Conservation (phyloP, 2,797 vertebrate species). For the Hybognathus amarus region DNA sequence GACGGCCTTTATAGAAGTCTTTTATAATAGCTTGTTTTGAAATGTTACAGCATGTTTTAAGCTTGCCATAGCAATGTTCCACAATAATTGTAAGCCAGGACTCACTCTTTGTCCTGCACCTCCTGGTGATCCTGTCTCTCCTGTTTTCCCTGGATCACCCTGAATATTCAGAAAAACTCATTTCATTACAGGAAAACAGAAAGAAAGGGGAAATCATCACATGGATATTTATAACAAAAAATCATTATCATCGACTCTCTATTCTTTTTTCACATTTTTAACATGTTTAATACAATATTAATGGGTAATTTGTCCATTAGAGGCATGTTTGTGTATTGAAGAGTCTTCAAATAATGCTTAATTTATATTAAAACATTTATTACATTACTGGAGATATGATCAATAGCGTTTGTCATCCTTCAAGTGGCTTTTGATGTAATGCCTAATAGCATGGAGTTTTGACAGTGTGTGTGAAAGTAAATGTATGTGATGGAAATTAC, state of each 20-base stretch:
- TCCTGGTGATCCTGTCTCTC: constrained; percentile 90
- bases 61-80: not conserved
- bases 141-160: constrained; percentile 94
- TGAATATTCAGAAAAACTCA: constrained; percentile 62
- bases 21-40: constrained; percentile 1
- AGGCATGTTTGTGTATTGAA: not conserved
- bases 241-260: not conserved
- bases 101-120: constrained; percentile 89
- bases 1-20: not conserved
- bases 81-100: constrained; percentile 32
- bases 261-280: not conserved
- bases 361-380: constrained; percentile 1
- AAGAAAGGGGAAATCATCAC: not conserved
- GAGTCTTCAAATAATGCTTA: not conserved
- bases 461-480: not conserved
- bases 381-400: not conserved
- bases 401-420: not conserved
- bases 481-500: not conserved
- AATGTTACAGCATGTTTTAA: not conserved
- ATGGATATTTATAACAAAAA: not conserved
- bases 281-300: not conserved
- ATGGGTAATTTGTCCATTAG: not conserved
- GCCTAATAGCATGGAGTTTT: not conserved
- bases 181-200: not conserved
- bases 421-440: not conserved